phyloP scores from a whole-genome alignment of 2,113 vertebrate species.

The Microtus montanus region DNA sequence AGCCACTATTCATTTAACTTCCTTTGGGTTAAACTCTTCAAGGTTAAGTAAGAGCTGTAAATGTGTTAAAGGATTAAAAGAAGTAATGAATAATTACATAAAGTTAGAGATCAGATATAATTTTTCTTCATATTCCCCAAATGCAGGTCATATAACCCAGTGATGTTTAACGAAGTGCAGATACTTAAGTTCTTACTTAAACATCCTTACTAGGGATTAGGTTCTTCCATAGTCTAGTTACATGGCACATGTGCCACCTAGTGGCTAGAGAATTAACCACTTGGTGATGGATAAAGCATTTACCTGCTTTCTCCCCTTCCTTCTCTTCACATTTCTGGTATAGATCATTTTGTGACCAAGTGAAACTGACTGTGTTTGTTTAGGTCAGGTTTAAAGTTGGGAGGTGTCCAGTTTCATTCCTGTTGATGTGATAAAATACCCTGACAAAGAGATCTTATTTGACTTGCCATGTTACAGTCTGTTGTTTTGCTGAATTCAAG shows the following conservation, averaged over 20 bases:
- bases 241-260: constrained; percentile 29
- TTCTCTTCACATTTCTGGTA: background rate
- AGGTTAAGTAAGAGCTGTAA: background rate
- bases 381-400: background rate
- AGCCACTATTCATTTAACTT: background rate
- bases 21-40: background rate
- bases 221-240: background rate
- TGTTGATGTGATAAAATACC: background rate
- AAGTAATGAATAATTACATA: background rate
- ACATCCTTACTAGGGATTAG: background rate
- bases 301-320: accelerated
- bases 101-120: background rate
- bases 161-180: background rate
- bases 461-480: background rate
- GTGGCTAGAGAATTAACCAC: background rate
- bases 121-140: background rate
- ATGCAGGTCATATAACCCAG: no score
- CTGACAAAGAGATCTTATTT: background rate
- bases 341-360: background rate
- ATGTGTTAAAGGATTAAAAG: background rate
- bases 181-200: background rate
- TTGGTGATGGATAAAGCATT: background rate
- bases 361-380: background rate
- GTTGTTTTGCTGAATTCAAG: background rate
- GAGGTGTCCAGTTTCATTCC: background rate